Base-by-base conservation (phyloP, 2,797 vertebrate genomes). In the Chelon labrosus region DNA sequence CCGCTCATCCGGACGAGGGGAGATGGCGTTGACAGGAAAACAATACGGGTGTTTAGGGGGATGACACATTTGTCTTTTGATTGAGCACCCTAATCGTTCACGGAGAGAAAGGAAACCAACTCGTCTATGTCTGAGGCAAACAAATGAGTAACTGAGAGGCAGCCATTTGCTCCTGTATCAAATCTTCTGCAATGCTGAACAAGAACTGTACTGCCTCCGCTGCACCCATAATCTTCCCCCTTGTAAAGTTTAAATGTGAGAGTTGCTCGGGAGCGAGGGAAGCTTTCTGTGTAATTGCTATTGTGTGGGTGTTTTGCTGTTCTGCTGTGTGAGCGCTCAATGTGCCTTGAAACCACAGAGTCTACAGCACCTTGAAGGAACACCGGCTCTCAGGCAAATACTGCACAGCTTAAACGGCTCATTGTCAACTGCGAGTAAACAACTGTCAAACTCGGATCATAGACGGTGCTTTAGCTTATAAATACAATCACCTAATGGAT, bases 11-110 rank as follows among this genome's bases (percentile, higher is more conserved):
- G 42, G 31, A 73, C 19, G 38, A 10, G n/a, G 12, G 39, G 44
- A 52, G 55, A 51, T 53, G 67, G 37, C 74, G 69, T 76, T 85
- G 81, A 84, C 70, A 70, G 71, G 73, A 80, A 85, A 85, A 87
- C 67, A 82, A 83, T 76, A 63, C 35, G 44, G 51, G 67, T 73
- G 55, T 66, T 78, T 67, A 65, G 62, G 78, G 20, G 62, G 60
- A 71, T 63, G 77, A 75, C 65, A 75, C 37, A 52, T 42, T 54
- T 66, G 12, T 12, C 7, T 67, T 35, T 41, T 69, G 51, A 77
- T 37, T 68, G 74, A 81, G 70, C 39, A 59, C 19, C 52, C 7
- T 22, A 60, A 76, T 84, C 65, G 47, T 41, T 63, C 20, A 13
- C 16, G 38, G 2, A 31, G 60, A 17, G 42, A 73, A 66, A 65